A percentile compares a stretch with the other conserved stretches of the same genome.
phyloP scores from a whole-genome alignment of 2,797 vertebrate species.

The Melanogrammus aeglefinus region DNA sequence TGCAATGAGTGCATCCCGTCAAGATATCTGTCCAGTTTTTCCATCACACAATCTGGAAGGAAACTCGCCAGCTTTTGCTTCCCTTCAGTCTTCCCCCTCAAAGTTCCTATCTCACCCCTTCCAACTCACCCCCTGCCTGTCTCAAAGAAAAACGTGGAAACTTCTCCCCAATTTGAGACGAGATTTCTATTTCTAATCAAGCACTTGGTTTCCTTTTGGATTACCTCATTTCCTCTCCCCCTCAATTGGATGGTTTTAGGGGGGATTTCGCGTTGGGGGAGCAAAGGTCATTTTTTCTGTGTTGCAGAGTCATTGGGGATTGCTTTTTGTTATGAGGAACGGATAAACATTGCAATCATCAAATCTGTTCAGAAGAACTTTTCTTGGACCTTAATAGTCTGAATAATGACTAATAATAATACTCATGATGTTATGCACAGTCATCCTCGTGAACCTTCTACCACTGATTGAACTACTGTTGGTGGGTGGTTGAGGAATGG shows the following conservation, averaged over 20 bases:
- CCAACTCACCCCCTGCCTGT: slow-evolving; percentile 10
- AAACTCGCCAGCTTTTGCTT: slow-evolving; percentile 61
- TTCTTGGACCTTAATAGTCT: not conserved
- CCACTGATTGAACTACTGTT: not conserved
- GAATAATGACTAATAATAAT: not conserved
- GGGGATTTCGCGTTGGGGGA: slow-evolving; percentile 80
- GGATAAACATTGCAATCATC: slow-evolving; percentile 50
- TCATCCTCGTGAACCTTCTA: slow-evolving; percentile 32
- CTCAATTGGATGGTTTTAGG: slow-evolving; percentile 78
- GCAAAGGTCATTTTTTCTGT: slow-evolving; percentile 80
- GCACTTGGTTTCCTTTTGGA: slow-evolving; percentile 79
- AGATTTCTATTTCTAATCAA: slow-evolving; percentile 86
- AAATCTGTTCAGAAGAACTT: slow-evolving; percentile 21
- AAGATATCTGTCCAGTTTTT: slow-evolving; percentile 71
- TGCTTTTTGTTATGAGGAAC: slow-evolving; percentile 71
- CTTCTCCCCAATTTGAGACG: slow-evolving; percentile 71
- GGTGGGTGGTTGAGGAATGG: not conserved
- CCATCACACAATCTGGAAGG: slow-evolving; percentile 68
- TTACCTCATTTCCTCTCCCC: slow-evolving; percentile 75
- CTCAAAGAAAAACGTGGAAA: slow-evolving; percentile 69
- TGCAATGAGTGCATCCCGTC: slow-evolving; percentile 41
- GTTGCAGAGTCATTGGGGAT: slow-evolving; percentile 63
- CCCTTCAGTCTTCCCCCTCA: slow-evolving; percentile 24
- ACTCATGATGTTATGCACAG: slow-evolving; percentile 23
- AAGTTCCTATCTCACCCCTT: slow-evolving; percentile 37